Base-by-base conservation (phyloP, 2,888 invertebrate species). In the Margaritifera margaritifera region DNA sequence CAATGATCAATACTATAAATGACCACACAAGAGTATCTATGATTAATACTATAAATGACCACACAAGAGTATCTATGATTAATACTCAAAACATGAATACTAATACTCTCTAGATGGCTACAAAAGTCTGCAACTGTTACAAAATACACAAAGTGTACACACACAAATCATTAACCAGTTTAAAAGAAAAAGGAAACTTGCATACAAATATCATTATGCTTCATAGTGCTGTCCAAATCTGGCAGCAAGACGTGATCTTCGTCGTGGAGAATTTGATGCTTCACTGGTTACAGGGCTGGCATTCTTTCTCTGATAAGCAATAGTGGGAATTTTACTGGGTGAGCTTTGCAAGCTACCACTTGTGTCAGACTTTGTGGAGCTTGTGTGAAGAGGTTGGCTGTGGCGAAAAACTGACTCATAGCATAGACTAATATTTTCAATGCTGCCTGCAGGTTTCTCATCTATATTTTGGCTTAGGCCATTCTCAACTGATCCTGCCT, bases 211-310 rank as follows among this genome's bases (percentile, higher is more conserved):
- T 42, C 42, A 42, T 42, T 42, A 42, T 42, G 15, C 42, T 42
- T 42, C 42, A 42, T 15, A 15, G 11, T 11, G 81, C 24, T 78
- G 74, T 42, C 66, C 75, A 74, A 86, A 86, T 61, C 80, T 84
- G 5, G 86, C 86, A 53, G 85, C 86, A 65, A 86, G 79, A 50
- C 85, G 75, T 19, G 78, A 74, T 57, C 79, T 74, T 70, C 80
- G 82, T 42, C 79, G 70, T 20, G 81, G 83, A 6, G 82, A 81
- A 51, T 62, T 60, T 1, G 77, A 74, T 6, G 72, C 77, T 61
- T 77, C 77, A 71, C 74, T 74, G 20, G 62, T 58, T 15, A 68
- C 42, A 4, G 82, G 78, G 22, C 81, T 72, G 27, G 74, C 62
- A 55, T 70, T 77, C 25, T 69, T 31, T n/a, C 60, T 72, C 20